These are phyloP conservation scores for Dasysyrphus tricinctus DNA, from an alignment of 2,888 invertebrate species.

Conservation along the genomic window DNA sequence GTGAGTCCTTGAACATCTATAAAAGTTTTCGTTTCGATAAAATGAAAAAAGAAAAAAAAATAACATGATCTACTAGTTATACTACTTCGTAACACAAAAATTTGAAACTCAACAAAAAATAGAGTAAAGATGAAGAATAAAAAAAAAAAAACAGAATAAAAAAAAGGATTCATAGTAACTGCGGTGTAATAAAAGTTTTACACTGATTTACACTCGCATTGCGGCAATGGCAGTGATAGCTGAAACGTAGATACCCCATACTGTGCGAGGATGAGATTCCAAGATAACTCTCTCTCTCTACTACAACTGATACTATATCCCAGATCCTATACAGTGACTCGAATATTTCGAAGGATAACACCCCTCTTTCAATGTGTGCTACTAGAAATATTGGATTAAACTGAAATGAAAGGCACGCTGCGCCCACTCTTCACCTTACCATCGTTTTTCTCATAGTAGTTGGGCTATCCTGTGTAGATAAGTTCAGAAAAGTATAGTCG, in stretches of 20 bases:
- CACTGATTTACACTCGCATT: constrained; percentile 74
- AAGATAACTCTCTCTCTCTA: constrained; percentile 9
- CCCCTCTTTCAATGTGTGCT: constrained; percentile 52
- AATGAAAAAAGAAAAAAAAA: constrained; percentile 28
- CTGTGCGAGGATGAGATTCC: constrained; percentile 4
- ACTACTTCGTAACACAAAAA: constrained; percentile 29
- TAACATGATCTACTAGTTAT: constrained; percentile 35
- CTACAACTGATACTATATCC: constrained; percentile 1
- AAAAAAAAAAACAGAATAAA: constrained; percentile 25
- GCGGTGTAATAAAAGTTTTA: constrained; percentile 74
- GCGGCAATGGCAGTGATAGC: constrained; percentile 53
- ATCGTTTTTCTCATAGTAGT: neutral
- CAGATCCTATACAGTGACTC: constrained; percentile 32
- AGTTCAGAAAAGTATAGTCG: neutral
- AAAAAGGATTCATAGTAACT: constrained; percentile 71
- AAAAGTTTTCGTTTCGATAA: constrained; percentile 63
- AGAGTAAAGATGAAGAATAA: neutral
- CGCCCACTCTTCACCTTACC: neutral
- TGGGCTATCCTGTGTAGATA: neutral
- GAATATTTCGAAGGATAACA: constrained; percentile 51
- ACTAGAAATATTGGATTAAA: constrained; percentile 61
- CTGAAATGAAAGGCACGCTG: constrained; percentile 37
- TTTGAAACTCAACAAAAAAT: constrained; percentile 35
- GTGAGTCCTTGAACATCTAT: constrained; percentile 64
- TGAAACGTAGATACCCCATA: constrained; percentile 34